A percentile compares a stretch with the other conserved stretches of the same genome.
phyloP scores from a whole-genome alignment of 1,140 invertebrate species.

The Sitophilus oryzae region DNA sequence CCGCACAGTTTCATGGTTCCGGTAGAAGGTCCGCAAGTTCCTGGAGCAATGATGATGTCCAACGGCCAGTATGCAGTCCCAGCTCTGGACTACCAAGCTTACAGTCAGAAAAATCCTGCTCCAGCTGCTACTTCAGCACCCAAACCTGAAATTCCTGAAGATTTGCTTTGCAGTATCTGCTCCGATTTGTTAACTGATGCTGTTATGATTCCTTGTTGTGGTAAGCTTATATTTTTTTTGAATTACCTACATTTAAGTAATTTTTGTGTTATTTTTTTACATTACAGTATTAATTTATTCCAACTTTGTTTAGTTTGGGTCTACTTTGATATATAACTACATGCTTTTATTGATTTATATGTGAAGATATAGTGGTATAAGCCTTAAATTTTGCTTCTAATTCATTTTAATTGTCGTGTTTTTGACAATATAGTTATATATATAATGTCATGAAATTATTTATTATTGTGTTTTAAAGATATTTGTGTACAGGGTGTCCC shows the following conservation, averaged over 20 bases:
- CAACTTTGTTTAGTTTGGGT: too few species aligned
- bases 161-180: slow-evolving; percentile 86
- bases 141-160: slow-evolving; percentile 79
- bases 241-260: background rate
- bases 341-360: too few species aligned
- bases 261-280: background rate
- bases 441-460: slow-evolving; percentile 1
- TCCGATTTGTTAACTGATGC: slow-evolving; percentile 91
- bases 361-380: too few species aligned
- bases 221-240: slow-evolving; percentile 38
- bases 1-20: slow-evolving; percentile 93
- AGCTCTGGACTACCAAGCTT: slow-evolving; percentile 81
- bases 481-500: too few species aligned
- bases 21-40: slow-evolving; percentile 80
- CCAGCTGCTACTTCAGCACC: slow-evolving; percentile 57
- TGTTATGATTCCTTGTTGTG: slow-evolving; percentile 95
- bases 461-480: background rate
- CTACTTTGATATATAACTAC: too few species aligned
- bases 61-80: slow-evolving; percentile 88
- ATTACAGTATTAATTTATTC: too few species aligned
- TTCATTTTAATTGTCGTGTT: too few species aligned
- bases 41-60: slow-evolving; percentile 90
- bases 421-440: too few species aligned
- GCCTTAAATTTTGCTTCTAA: too few species aligned
- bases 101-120: slow-evolving; percentile 47